Evolutionary conservation across 2,113 vertebrate genomes (phyloP).

Genomic region (Peucedramus taeniatus): DNA sequence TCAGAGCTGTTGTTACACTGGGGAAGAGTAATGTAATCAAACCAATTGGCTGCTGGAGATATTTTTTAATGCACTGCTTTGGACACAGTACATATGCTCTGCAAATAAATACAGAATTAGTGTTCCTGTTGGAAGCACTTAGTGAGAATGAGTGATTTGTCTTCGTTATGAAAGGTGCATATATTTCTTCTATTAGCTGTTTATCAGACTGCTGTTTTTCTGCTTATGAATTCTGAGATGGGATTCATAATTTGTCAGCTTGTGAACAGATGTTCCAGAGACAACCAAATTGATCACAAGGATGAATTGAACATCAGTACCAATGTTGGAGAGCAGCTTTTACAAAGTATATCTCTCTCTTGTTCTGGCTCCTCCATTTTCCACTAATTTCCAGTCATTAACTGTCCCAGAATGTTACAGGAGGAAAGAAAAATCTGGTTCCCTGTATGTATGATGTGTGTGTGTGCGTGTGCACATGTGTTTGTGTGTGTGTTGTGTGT

Average conservation of each 20-base stretch:
- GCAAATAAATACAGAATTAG: conserved; percentile 74
- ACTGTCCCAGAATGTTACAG: not conserved
- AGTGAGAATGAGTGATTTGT: conserved; percentile 74
- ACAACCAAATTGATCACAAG: conserved; percentile 59
- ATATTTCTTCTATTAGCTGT: conserved; percentile 65
- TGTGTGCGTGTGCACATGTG: no score
- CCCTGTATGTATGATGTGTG: fast-evolving
- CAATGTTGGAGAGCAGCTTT: conserved; percentile 14
- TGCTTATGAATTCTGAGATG: conserved; percentile 65
- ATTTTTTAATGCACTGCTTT: conserved; percentile 67
- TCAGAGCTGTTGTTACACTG: conserved; percentile 43
- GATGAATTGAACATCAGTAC: conserved; percentile 23
- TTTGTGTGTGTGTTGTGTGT: not conserved
- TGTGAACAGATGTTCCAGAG: conserved; percentile 65
- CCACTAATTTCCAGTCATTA: not conserved
- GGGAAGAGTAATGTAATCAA: conserved; percentile 62
- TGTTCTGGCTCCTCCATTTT: not conserved
- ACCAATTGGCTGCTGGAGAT: conserved; percentile 60
- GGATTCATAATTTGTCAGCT: conserved; percentile 66
- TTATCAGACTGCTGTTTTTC: conserved; percentile 67
- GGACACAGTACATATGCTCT: conserved; percentile 69
- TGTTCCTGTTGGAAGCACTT: conserved; percentile 68
- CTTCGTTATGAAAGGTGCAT: conserved; percentile 72
- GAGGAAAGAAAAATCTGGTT: not conserved
- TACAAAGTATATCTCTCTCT: conserved; percentile 20